Percentiles rank a stretch among this genome's conserved stretches.
phyloP scores from a whole-genome alignment of 2,113 vertebrate genomes.

The Oncorhynchus gorbuscha region DNA sequence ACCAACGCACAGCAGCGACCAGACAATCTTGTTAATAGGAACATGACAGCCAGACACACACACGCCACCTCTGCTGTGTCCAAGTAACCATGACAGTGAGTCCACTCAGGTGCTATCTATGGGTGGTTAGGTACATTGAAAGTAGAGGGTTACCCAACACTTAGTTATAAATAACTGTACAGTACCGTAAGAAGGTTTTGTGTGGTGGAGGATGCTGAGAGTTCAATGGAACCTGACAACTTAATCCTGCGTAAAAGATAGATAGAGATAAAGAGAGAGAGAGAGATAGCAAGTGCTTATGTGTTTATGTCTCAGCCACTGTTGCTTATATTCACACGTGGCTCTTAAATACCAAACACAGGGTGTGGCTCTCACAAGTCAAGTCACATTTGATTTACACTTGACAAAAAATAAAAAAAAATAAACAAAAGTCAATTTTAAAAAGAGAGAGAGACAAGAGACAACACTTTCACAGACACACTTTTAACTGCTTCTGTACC shows the following conservation, averaged over 20 bases:
- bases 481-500: too few relatives aligned
- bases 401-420: too few relatives aligned
- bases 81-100: constrained; percentile 23
- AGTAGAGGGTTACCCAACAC: constrained; percentile 50
- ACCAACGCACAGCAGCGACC: constrained; percentile 12
- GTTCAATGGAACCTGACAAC: constrained; percentile 71
- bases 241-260: constrained; percentile 66
- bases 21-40: constrained; percentile 57
- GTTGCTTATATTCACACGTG: constrained; percentile 48
- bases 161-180: constrained; percentile 70
- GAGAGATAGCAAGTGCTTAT: too few relatives aligned
- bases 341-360: constrained; percentile 35
- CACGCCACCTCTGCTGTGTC: background rate
- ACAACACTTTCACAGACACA: background rate
- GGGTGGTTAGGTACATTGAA: constrained; percentile 37
- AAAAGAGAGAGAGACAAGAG: background rate
- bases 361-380: background rate
- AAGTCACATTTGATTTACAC: too few relatives aligned
- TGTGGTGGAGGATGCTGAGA: constrained; percentile 58
- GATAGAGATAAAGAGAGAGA: background rate
- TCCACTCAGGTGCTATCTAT: constrained; percentile 49
- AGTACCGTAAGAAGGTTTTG: constrained; percentile 67
- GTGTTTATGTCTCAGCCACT: constrained; percentile 46
- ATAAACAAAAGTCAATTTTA: background rate
- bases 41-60: constrained; percentile 27